Percentiles rank a stretch among this genome's conserved stretches.
These are phyloP conservation scores for Pollenia angustigena DNA, from an alignment of 2,888 invertebrate genomes.

Conservation along the genomic window DNA sequence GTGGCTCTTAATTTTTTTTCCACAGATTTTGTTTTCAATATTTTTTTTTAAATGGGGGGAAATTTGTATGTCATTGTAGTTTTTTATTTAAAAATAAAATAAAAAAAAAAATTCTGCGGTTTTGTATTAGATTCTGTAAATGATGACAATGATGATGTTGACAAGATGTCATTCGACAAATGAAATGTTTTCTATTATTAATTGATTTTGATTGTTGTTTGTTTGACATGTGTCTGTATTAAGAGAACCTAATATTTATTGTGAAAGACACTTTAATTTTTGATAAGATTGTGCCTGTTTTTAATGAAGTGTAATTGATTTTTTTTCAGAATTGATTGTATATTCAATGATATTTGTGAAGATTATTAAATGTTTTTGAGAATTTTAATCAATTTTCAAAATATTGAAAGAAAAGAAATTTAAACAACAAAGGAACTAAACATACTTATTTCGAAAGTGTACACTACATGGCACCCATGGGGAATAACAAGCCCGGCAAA, in stretches of 20 bases:
- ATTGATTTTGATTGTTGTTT: constrained; percentile 64
- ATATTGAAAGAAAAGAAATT: no score
- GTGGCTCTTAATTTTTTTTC: neutral
- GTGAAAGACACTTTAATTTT: constrained; percentile 17
- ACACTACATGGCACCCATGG: no score
- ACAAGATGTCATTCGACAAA: constrained; percentile 43
- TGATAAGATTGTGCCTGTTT: constrained; percentile 8
- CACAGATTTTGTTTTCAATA: neutral
- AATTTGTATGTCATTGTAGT: constrained; percentile 8
- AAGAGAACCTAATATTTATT: neutral
- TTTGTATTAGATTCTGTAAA: constrained; percentile 11
- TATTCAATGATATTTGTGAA: neutral
- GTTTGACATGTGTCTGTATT: constrained; percentile 47
- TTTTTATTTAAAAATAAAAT: neutral
- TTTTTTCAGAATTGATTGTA: neutral
- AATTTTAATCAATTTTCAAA: no score
- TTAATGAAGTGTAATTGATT: constrained; percentile 21
- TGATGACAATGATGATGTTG: constrained; percentile 29
- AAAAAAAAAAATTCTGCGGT: neutral
- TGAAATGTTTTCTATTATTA: constrained; percentile 35
- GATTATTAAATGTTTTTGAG: no score
- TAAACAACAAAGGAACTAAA: no score
- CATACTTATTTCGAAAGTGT: no score
- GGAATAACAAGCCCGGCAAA: no score
- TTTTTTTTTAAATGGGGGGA: neutral